Conservation (phyloP, 2,888 invertebrate genomes). For the Dicranocentrus wangi region DNA sequence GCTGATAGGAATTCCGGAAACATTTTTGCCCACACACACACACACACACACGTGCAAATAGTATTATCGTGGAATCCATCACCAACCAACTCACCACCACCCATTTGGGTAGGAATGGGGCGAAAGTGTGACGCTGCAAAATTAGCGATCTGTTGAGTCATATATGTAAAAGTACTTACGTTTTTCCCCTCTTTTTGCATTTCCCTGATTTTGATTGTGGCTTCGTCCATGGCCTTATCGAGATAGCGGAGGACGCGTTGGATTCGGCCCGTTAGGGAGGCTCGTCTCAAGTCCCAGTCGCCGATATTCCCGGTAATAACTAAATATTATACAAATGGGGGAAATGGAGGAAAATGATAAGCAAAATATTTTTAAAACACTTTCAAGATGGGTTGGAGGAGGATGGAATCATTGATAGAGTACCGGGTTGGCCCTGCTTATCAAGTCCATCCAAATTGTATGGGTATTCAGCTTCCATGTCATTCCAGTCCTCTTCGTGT, state of each 20-base stretch:
- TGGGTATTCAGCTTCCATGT: constrained; percentile 42
- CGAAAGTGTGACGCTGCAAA: too few species aligned
- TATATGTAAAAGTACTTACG: constrained; percentile 16
- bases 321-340: background rate
- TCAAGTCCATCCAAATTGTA: constrained; percentile 37
- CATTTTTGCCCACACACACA: constrained; percentile 4
- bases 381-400: too few species aligned
- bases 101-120: too few species aligned
- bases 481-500: constrained; percentile 46
- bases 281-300: constrained; percentile 40
- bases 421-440: constrained; percentile 44
- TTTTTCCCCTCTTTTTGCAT: constrained; percentile 53
- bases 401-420: too few species aligned
- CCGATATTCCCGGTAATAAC: constrained; percentile 41
- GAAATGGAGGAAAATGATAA: constrained; percentile 39
- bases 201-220: constrained; percentile 45
- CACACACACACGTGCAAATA: background rate
- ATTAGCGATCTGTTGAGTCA: background rate
- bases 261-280: constrained; percentile 34
- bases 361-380: background rate
- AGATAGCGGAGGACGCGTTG: constrained; percentile 50
- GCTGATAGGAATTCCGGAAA: background rate
- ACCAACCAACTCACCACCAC: too few species aligned
- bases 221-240: constrained; percentile 50
- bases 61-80: too few species aligned